phyloP scores from a whole-genome alignment of 2,113 vertebrate species.

The Antidorcas marsupialis region DNA sequence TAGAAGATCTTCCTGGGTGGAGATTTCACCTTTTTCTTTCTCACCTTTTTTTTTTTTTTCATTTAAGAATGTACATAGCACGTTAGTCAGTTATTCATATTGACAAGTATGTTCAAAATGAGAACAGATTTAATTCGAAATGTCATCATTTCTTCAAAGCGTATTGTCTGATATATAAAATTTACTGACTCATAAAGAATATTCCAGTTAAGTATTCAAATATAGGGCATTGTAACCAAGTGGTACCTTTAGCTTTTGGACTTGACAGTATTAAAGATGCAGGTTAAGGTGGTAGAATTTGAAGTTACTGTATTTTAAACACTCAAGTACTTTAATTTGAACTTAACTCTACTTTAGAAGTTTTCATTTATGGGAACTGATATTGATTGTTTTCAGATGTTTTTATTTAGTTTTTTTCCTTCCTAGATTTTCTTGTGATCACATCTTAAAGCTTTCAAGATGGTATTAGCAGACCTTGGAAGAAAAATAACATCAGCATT shows the following conservation, averaged over 20 bases:
- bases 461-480: slow-evolving; percentile 98
- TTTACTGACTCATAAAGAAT: neutral
- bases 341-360: slow-evolving; percentile 8
- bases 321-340: neutral
- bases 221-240: neutral
- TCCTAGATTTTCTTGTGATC: slow-evolving; percentile 71
- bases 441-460: slow-evolving; percentile 81
- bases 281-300: neutral
- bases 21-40: neutral
- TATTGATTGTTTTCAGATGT: slow-evolving; percentile 8
- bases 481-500: slow-evolving; percentile 98
- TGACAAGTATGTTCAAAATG: neutral
- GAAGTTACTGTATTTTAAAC: neutral
- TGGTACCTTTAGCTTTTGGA: neutral
- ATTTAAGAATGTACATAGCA: neutral
- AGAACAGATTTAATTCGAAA: neutral
- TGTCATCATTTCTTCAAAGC: neutral
- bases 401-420: slow-evolving; percentile 13
- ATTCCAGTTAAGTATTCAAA: slow-evolving; percentile 22
- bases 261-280: neutral
- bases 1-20: neutral
- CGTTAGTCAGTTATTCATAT: neutral
- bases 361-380: neutral
- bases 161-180: neutral
- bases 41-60: neutral